phyloP scores from a whole-genome alignment of 2,113 vertebrate genomes.

The Protobothrops flavoviridis region DNA sequence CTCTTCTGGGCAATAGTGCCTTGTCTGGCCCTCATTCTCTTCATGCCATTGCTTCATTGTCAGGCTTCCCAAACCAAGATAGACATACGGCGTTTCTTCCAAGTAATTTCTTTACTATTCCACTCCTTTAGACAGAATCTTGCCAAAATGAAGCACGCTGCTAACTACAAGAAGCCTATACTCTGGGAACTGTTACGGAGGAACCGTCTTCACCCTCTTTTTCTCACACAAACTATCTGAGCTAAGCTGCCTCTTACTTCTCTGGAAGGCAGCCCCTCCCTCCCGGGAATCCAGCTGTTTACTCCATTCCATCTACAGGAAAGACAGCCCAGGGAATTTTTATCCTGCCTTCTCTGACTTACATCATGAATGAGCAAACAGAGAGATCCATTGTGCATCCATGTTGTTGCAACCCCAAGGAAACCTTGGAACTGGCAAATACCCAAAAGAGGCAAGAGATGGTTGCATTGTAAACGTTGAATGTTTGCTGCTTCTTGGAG shows the following conservation, averaged over 20 bases:
- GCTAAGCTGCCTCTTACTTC: not conserved
- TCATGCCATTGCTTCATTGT: not conserved
- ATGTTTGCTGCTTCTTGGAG: constrained; percentile 49
- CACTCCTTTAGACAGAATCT: not conserved
- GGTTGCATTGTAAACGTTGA: constrained; percentile 25
- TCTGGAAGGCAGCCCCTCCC: not conserved
- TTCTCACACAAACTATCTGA: not conserved
- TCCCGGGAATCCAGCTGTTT: not conserved
- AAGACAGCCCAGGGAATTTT: not conserved
- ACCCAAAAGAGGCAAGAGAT: constrained; percentile 62
- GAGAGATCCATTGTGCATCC: constrained; percentile 74
- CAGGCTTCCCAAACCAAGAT: not conserved
- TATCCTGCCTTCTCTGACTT: not conserved
- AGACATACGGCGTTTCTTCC: not conserved
- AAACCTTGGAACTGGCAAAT: constrained; percentile 60
- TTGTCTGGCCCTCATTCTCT: not conserved
- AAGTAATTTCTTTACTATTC: not conserved
- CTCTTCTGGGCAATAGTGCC: not conserved
- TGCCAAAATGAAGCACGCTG: not conserved
- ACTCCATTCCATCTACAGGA: not conserved
- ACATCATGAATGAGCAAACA: constrained; percentile 71
- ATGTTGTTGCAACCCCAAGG: constrained; percentile 65
- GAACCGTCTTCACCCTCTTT: not conserved
- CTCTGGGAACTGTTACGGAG: not conserved
- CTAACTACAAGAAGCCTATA: not conserved